A percentile compares a stretch with the other conserved stretches of the same genome.
Evolutionary conservation across 2,797 vertebrate genomes (phyloP).

Genomic region (Sternarchorhynchus goeldii): DNA sequence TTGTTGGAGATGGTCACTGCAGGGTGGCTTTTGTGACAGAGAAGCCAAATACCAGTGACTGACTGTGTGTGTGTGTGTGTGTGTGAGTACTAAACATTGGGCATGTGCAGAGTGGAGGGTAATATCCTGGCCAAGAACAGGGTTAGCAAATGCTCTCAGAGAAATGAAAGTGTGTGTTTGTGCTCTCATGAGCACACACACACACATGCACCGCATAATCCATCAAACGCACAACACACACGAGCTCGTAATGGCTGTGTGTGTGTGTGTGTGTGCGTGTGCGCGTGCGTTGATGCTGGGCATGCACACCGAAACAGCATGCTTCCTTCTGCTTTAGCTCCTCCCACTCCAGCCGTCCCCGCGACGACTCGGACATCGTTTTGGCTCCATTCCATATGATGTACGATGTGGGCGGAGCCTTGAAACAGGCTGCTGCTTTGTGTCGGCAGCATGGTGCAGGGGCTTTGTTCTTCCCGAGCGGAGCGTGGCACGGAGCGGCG

Average conservation of each 20-base stretch:
- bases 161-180: slow-evolving; percentile 40
- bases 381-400: slow-evolving; percentile 63
- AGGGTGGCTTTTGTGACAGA: not conserved
- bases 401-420: slow-evolving; percentile 63
- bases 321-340: slow-evolving; percentile 48
- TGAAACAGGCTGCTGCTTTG: slow-evolving; percentile 60
- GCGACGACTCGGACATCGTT: slow-evolving; percentile 49
- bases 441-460: slow-evolving; percentile 61
- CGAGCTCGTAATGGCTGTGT: slow-evolving; percentile 53
- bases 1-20: not conserved
- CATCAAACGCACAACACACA: slow-evolving; percentile 49
- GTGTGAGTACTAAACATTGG: not conserved
- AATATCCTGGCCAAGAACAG: slow-evolving; percentile 19
- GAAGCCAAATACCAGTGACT: slow-evolving; percentile 7
- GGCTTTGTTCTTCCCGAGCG: slow-evolving; percentile 71
- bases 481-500: slow-evolving; percentile 61
- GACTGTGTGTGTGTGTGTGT: slow-evolving; percentile 19
- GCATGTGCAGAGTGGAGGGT: slow-evolving; percentile 19
- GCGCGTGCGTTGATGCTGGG: not conserved
- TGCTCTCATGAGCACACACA: slow-evolving; percentile 52
- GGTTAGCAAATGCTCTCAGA: not conserved
- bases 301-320: slow-evolving; percentile 57
- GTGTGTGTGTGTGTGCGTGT: slow-evolving; percentile 53
- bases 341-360: slow-evolving; percentile 43
- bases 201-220: slow-evolving; percentile 50